Conservation (phyloP, 2,797 vertebrate genomes). For the Stomatorhinus walkeri region DNA sequence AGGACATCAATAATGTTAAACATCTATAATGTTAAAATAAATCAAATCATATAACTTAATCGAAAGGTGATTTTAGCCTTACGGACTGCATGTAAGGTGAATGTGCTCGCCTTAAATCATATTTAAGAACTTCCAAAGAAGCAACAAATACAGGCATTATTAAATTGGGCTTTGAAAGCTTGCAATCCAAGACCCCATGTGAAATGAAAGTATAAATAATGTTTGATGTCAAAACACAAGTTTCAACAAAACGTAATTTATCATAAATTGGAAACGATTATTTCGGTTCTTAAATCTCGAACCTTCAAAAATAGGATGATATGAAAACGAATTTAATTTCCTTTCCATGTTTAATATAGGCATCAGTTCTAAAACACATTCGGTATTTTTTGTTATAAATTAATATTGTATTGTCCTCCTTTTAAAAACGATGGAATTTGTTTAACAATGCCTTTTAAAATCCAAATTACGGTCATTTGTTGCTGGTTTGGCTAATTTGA, state of each 20-base stretch:
- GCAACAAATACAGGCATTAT: not conserved
- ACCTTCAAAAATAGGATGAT: not conserved
- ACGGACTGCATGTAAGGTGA: not conserved
- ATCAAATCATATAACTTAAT: not conserved
- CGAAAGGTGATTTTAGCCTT: not conserved
- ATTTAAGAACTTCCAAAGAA: not conserved
- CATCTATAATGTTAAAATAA: not conserved
- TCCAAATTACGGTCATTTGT: constrained; percentile 35
- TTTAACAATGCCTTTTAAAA: constrained; percentile 30
- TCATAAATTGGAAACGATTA: constrained; percentile 20
- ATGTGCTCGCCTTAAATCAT: not conserved
- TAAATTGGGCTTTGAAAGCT: constrained; percentile 19
- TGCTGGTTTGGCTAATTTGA: constrained; percentile 38
- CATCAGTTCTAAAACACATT: constrained; percentile 13
- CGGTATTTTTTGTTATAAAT: not conserved
- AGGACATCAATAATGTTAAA: not conserved
- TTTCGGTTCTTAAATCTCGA: constrained; percentile 11
- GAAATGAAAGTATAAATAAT: constrained; percentile 11
- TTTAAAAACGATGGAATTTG: constrained; percentile 23
- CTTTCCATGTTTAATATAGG: constrained; percentile 21
- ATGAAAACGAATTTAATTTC: constrained; percentile 15
- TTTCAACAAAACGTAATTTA: constrained; percentile 1
- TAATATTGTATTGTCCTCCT: constrained; percentile 25
- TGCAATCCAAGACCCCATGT: constrained; percentile 10
- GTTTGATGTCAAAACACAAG: constrained; percentile 16